Conservation (phyloP, 2,888 invertebrate species). For the Phyto melanocephala region DNA sequence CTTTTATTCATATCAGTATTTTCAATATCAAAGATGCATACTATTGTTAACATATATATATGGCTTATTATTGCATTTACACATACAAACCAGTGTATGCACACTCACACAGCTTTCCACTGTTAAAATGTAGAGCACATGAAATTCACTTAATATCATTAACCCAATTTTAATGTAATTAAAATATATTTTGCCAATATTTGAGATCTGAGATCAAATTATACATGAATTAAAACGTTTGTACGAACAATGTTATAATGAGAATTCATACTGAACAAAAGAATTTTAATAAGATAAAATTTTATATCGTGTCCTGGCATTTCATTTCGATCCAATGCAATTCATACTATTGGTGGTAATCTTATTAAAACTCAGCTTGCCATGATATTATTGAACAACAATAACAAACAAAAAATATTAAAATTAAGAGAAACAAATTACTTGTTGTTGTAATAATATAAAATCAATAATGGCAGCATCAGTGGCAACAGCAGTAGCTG, state of each 20-base stretch:
- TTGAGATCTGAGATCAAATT: not conserved
- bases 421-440: slow-evolving; percentile 53
- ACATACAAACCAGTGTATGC: no score
- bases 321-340: slow-evolving; percentile 29
- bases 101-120: no score
- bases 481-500: not conserved
- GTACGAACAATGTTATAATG: not conserved
- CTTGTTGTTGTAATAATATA: not conserved
- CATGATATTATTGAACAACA: slow-evolving; percentile 25
- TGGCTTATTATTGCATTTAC: no score
- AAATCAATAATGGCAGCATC: not conserved
- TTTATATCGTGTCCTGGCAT: not conserved
- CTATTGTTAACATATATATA: no score
- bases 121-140: not conserved
- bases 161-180: slow-evolving; percentile 39
- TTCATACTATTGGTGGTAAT: slow-evolving; percentile 15
- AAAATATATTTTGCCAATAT: slow-evolving; percentile 39
- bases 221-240: slow-evolving; percentile 16
- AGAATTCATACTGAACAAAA: slow-evolving; percentile 19
- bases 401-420: not conserved
- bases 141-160: not conserved
- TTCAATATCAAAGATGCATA: no score
- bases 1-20: no score
- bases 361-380: slow-evolving; percentile 28
- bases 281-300: slow-evolving; percentile 46